Percentiles rank a stretch among this genome's conserved stretches.
Conservation (phyloP, 2,113 vertebrate species). For the Lipotes vexillifer region DNA sequence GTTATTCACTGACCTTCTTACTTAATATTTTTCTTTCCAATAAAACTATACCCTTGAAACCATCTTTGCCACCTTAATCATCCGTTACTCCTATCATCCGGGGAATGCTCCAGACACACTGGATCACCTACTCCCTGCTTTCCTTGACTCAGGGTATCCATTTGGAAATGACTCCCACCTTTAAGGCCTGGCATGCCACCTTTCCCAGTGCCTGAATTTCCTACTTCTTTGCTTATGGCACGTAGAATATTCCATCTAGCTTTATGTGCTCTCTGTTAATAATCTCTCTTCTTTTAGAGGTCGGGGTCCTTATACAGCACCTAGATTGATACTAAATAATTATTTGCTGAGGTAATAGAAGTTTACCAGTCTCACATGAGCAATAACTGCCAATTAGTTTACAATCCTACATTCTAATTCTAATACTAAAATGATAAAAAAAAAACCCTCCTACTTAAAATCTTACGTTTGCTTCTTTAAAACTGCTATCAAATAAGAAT, state of each 20-base stretch:
- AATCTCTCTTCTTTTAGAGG: neutral
- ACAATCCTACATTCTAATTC: constrained; percentile 2
- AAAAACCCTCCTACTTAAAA: neutral
- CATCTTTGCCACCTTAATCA: neutral
- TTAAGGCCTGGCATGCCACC: neutral
- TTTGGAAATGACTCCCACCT: neutral
- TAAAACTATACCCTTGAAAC: neutral
- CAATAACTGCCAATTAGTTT: neutral
- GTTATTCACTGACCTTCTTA: neutral
- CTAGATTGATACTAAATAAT: neutral
- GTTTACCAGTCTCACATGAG: neutral
- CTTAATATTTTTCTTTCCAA: neutral
- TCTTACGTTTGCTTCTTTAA: neutral
- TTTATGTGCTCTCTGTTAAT: neutral
- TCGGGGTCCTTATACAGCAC: neutral
- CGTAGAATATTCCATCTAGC: neutral
- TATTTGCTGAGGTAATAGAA: neutral
- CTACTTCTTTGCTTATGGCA: neutral
- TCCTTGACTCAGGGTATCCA: neutral
- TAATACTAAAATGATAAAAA: neutral
- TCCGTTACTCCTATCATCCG: neutral
- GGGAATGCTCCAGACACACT: neutral
- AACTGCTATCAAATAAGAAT: neutral
- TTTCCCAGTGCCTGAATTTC: neutral
- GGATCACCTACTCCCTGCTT: neutral